Conservation (phyloP, 2,888 invertebrate species). For the Melieria picta region DNA sequence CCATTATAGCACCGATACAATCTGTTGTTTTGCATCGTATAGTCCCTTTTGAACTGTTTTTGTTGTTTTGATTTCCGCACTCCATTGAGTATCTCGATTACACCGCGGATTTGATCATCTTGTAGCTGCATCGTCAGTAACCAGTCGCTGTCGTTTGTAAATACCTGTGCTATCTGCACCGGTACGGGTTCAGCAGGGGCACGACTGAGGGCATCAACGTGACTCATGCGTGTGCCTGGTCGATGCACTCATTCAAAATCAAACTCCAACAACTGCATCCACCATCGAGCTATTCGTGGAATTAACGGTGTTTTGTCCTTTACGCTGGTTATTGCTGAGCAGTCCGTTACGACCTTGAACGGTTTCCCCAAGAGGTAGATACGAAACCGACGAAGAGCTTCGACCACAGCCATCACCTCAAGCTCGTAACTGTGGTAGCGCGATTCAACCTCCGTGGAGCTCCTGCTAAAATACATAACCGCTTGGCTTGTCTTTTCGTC, state of each 20-base stretch:
- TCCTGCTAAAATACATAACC: conserved; percentile 38
- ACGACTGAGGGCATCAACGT: conserved; percentile 39
- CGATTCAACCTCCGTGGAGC: conserved; percentile 34
- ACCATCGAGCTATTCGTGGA: conserved; percentile 22
- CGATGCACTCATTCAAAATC: conserved; percentile 19
- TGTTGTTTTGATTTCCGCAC: neutral
- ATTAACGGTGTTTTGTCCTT: conserved; percentile 31
- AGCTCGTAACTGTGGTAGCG: conserved; percentile 53
- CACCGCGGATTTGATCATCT: conserved; percentile 6
- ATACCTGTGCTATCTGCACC: conserved; percentile 11
- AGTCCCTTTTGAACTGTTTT: conserved; percentile 14
- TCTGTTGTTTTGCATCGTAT: conserved; percentile 19
- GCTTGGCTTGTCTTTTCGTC: conserved; percentile 26
- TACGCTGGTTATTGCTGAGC: conserved; percentile 31
- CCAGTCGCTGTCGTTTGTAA: conserved; percentile 32
- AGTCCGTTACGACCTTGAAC: conserved; percentile 39
- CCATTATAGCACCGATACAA: conserved; percentile 1
- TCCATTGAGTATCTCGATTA: conserved; percentile 3
- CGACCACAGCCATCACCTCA: conserved; percentile 56
- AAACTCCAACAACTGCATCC: neutral
- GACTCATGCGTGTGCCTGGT: conserved; percentile 29
- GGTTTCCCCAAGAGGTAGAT: conserved; percentile 52
- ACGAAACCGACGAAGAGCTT: conserved; percentile 54
- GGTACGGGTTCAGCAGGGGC: conserved; percentile 12
- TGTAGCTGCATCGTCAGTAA: conserved; percentile 41